Evolutionary conservation across 2,888 invertebrate species (phyloP), one percentile per base, ranked within the genome.

Genomic region (Ptychoptera albimana): DNA sequence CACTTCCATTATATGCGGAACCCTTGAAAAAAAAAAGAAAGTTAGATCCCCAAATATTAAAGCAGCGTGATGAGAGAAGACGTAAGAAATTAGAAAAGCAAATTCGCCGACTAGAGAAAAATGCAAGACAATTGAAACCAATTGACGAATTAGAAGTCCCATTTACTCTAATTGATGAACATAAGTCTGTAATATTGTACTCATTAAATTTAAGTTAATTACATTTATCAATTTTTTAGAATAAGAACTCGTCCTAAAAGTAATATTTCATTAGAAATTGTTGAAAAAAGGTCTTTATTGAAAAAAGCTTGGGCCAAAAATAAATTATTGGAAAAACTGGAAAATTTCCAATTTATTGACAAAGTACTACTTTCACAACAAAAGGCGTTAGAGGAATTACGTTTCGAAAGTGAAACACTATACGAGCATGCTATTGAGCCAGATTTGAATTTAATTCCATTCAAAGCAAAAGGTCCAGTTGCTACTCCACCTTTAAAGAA

Each of bases 1-100:
- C 64, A 2, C 57, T 61, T 1, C 51, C 57, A 2, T 52, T 66
- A 2, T 60, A 52, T 60, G 91, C 79, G 5, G 89, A 91, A 60
- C 93, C 93, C 2, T 60, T 93, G 58, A 93, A 89, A 61, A 93
- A 85, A 62, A 93, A 88, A 65, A 91, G 81, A 59, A 80, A 75
- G 57, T 43, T 88, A 1, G 92, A 94, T 64, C 89, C 91, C 2
- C 74, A 74, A 6, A 66, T 94, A 30, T 52, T 89, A 0, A 82
- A 79, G 60, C 79, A 79, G 12, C 73, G 89, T 53, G 89, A 92
- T 58, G 86, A 87, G 0, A 75, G 88, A 42, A 82, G 73, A 49
- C 79, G 78, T 50, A 86, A 75, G 57, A 88, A 81, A 61, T 51
- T 97, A 2, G 92, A 92, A 60, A 93, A 88, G 59, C 81, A 80